Percentiles rank a stretch among this genome's conserved stretches.
Conservation (phyloP, 2,888 invertebrate species). For the Philhelius pedissequus region DNA sequence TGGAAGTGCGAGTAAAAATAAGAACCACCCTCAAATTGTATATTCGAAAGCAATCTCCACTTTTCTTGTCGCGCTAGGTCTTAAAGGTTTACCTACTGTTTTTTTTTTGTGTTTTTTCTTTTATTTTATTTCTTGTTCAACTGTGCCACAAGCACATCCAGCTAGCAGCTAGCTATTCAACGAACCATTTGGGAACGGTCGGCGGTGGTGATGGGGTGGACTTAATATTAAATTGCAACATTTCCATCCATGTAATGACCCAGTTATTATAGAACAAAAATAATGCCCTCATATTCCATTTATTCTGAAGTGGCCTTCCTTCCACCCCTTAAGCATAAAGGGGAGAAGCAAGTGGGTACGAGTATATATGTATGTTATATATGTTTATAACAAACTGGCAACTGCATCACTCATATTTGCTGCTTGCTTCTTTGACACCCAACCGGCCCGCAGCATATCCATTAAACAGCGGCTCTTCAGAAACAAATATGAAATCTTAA, state of each 20-base stretch:
- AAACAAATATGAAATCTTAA: conserved; percentile 64
- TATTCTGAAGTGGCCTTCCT: conserved; percentile 51
- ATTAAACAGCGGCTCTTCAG: conserved; percentile 25
- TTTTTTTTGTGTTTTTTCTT: background rate
- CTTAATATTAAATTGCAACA: conserved; percentile 65
- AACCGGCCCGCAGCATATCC: background rate
- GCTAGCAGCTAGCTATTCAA: background rate
- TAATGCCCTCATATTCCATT: conserved; percentile 66
- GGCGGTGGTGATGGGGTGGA: conserved; percentile 42
- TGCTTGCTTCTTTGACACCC: background rate
- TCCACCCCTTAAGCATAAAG: background rate
- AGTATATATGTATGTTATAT: too few relatives aligned
- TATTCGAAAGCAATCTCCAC: conserved; percentile 42
- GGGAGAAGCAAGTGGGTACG: background rate
- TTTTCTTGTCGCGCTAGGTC: conserved; percentile 30
- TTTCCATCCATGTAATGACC: conserved; percentile 65
- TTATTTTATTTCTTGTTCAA: background rate
- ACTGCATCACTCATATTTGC: conserved; percentile 52
- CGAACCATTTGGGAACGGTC: conserved; percentile 1
- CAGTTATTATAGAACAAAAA: conserved; percentile 63
- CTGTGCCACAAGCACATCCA: background rate
- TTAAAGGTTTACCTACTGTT: background rate
- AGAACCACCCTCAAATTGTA: conserved; percentile 12
- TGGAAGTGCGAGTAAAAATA: background rate
- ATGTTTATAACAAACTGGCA: too few relatives aligned